Evolutionary conservation across 2,113 vertebrate genomes (phyloP).

Genomic region (Pelecanoides urinatrix): DNA sequence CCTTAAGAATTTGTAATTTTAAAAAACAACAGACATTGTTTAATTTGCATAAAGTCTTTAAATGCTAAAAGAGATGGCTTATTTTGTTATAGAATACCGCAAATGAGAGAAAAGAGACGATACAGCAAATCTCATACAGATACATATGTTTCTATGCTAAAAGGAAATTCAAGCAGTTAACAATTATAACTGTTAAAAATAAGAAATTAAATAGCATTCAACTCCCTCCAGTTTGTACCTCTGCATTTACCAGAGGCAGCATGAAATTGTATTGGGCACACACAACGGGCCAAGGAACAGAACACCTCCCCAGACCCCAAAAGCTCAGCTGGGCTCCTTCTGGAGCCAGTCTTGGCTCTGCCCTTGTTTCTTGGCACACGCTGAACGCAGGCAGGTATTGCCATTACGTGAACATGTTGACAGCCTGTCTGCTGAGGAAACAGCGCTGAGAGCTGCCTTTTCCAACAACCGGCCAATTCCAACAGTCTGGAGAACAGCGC

Average conservation of each 20-base stretch:
- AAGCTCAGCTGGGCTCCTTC: background rate
- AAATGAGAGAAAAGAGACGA: background rate
- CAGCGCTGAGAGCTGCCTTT: fast-evolving
- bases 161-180: background rate
- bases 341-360: background rate
- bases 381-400: background rate
- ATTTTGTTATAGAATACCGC: background rate
- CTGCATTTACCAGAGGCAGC: background rate
- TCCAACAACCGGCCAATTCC: background rate
- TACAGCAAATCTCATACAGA: background rate
- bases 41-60: background rate
- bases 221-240: background rate
- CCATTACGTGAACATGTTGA: fast-evolving
- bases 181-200: background rate
- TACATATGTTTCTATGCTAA: background rate
- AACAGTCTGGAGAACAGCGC: background rate
- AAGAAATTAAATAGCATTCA: background rate
- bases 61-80: background rate
- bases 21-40: background rate
- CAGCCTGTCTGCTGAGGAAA: background rate
- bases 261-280: background rate
- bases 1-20: background rate
- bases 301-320: background rate
- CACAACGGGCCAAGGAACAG: background rate
- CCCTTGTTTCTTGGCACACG: background rate